phyloP scores from a whole-genome alignment of 2,888 invertebrate species.

The Artemia sp. region DNA sequence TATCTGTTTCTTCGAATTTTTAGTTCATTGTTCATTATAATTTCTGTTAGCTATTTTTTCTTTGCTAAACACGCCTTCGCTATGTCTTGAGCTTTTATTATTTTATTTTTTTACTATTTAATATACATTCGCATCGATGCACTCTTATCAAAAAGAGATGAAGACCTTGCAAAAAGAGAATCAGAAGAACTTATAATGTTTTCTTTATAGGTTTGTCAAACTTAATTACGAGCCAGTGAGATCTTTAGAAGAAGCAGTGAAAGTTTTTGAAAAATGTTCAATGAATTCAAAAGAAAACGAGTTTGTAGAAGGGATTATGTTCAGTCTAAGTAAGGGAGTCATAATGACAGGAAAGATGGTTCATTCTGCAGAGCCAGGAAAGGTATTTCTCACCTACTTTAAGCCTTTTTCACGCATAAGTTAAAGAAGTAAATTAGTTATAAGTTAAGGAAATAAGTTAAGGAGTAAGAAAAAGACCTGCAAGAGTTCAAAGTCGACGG shows the following conservation, averaged over 20 bases:
- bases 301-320: slow-evolving; percentile 58
- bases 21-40: too few relatives aligned
- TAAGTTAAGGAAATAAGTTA: too few relatives aligned
- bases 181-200: background rate
- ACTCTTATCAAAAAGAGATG: background rate
- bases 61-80: background rate
- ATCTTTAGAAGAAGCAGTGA: slow-evolving; percentile 38
- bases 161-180: background rate
- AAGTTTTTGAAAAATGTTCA: slow-evolving; percentile 39
- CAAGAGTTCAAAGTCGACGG: too few relatives aligned
- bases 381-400: slow-evolving; percentile 33
- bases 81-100: background rate
- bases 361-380: slow-evolving; percentile 41
- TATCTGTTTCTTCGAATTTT: too few relatives aligned
- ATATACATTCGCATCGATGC: background rate
- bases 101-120: slow-evolving; percentile 3
- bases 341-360: slow-evolving; percentile 58
- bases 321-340: slow-evolving; percentile 46
- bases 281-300: slow-evolving; percentile 40
- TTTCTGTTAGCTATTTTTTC: too few relatives aligned
- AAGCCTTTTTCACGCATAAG: too few relatives aligned
- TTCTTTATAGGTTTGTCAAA: slow-evolving; percentile 39
- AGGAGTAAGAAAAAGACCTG: too few relatives aligned
- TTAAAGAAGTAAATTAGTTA: too few relatives aligned
- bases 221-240: slow-evolving; percentile 48